These are phyloP conservation scores for Tipula helvola DNA, from an alignment of 2,888 invertebrate genomes.

Conservation along the genomic window DNA sequence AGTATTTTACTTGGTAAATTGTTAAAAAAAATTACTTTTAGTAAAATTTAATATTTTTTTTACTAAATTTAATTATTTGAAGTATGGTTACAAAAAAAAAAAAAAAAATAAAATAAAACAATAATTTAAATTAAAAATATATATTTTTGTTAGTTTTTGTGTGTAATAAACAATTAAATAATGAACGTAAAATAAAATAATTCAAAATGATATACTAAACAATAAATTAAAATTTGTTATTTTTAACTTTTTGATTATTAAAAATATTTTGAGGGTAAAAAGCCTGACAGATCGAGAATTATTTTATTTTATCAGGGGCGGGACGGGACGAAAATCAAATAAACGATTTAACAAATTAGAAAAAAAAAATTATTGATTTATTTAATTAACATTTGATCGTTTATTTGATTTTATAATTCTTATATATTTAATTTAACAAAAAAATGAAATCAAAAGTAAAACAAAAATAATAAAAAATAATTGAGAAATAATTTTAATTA, in stretches of 20 bases:
- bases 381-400: slow-evolving; percentile 15
- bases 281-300: slow-evolving; percentile 40
- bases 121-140: neutral
- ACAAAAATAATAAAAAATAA: neutral
- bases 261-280: slow-evolving; percentile 24
- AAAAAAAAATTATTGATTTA: slow-evolving; percentile 21
- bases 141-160: slow-evolving; percentile 5
- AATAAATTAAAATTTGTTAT: slow-evolving; percentile 8
- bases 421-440: slow-evolving; percentile 7
- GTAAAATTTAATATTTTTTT: neutral
- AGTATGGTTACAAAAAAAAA: neutral
- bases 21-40: neutral
- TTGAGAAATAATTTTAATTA: neutral
- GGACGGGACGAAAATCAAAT: slow-evolving; percentile 8
- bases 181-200: slow-evolving; percentile 8
- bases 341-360: neutral
- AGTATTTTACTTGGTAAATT: neutral
- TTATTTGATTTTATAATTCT: slow-evolving; percentile 6
- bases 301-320: slow-evolving; percentile 23
- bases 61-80: neutral
- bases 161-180: neutral
- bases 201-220: neutral
- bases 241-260: slow-evolving; percentile 5
- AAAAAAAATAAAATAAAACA: neutral
- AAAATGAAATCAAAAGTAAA: neutral